phyloP scores from a whole-genome alignment of 2,113 vertebrate species.

The Agelaius phoeniceus region DNA sequence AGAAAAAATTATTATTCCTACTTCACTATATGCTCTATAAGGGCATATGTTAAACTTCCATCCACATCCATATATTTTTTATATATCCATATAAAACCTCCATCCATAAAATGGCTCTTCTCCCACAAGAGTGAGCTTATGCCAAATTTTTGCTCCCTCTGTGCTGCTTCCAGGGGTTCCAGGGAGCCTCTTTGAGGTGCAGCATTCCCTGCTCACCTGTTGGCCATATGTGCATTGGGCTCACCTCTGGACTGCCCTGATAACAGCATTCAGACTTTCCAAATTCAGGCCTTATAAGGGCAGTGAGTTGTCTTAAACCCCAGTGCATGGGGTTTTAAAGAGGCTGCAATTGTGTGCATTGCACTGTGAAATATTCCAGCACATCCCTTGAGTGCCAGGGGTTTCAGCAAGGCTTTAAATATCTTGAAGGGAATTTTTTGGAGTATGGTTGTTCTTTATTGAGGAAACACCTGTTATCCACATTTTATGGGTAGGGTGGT shows the following conservation, averaged over 20 bases:
- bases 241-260: not conserved
- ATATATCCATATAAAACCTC: not conserved
- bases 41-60: constrained; percentile 11
- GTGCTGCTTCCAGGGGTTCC: not conserved
- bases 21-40: not conserved
- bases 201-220: not conserved
- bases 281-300: not conserved
- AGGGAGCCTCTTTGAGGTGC: not conserved
- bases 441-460: not conserved
- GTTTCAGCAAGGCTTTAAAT: not conserved
- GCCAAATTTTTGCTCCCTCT: not conserved
- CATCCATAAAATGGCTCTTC: not conserved
- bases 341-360: not conserved
- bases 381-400: not conserved
- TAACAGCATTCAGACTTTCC: not conserved
- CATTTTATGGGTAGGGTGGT: not conserved
- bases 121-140: not conserved
- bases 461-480: constrained; percentile 6
- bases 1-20: not conserved
- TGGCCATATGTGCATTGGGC: not conserved
- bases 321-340: not conserved
- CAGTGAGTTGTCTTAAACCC: not conserved
- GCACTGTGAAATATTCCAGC: not conserved
- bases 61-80: constrained; percentile 9
- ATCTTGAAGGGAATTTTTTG: not conserved